These are phyloP conservation scores for Boloria selene DNA, from an alignment of 2,888 invertebrate genomes.

Conservation along the genomic window DNA sequence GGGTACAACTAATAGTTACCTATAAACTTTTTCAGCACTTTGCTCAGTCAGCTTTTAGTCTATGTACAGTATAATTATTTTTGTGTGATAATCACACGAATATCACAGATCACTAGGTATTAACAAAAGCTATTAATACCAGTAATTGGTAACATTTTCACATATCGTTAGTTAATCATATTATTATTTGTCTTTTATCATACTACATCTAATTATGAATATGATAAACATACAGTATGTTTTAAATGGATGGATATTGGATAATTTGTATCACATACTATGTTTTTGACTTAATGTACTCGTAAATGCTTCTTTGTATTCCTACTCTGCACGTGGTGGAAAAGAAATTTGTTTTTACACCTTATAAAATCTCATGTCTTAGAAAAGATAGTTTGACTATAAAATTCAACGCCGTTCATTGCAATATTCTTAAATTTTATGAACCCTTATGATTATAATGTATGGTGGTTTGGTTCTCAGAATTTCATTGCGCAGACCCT, in stretches of 20 bases:
- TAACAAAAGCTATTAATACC: constrained; percentile 23
- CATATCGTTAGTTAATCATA: constrained; percentile 30
- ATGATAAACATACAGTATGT: too few species aligned
- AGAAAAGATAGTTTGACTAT: constrained; percentile 1
- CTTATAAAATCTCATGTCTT: constrained; percentile 3
- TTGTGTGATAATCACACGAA: neutral
- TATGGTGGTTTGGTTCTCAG: constrained; percentile 28
- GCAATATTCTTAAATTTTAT: constrained; percentile 24
- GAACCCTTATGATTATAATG: constrained; percentile 12
- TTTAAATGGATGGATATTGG: too few species aligned
- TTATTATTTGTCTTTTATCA: constrained; percentile 22
- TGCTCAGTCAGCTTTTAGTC: too few species aligned
- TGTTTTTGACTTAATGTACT: too few species aligned
- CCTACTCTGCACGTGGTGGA: neutral
- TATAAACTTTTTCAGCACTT: too few species aligned
- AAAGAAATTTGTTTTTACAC: constrained; percentile 4
- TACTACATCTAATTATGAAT: too few species aligned
- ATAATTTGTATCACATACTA: too few species aligned
- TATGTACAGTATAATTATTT: too few species aligned
- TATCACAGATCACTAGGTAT: constrained; percentile 29
- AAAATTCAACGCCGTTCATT: constrained; percentile 11
- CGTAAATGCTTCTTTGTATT: too few species aligned
- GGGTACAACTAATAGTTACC: too few species aligned
- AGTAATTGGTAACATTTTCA: constrained; percentile 39
- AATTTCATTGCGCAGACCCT: constrained; percentile 22